Evolutionary conservation across 2,888 invertebrate genomes (phyloP), one percentile per base, ranked within the genome.

Genomic region (Meta bourneti): DNA sequence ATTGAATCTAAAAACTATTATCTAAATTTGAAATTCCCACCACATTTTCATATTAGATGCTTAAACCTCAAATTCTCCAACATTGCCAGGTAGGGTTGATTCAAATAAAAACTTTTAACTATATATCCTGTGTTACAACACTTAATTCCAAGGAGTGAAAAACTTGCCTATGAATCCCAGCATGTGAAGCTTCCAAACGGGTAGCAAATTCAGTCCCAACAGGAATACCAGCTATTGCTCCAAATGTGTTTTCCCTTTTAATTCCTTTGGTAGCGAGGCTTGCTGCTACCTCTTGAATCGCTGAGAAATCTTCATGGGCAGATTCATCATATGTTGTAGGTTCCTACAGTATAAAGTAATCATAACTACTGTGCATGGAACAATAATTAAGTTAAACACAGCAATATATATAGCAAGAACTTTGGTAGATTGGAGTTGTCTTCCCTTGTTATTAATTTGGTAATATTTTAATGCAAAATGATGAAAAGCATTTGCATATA

Each of bases 151-250:
- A 34, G 34, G 34, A 34, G 34, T 34, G 4, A 2, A 34, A 34
- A 34, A 34, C 48, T 52, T 78, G 78, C 89, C 89, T 89, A 70
- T 83, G 89, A 61, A 89, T 77, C 71, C 89, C 89, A 48, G 83
- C 89, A 54, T 72, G 83, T 20, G 83, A 89, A 9, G 89, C 89
- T 72, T 89, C 89, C 54, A 89, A 78, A 19, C 83, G 51, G 48
- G 71, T 54, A 7, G 8, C 16, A 83, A 84, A 89, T 61, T 51
- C 6, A 11, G 83, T 83, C 6, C 89, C 89, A 11, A 89, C 83
- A 49, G 89, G 20, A 48, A 83, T 52, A 19, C 49, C 84, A n/a
- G 51, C 69, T 48, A 89, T 75, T 0, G 89, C 81, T 54, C 89
- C 89, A 77, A 81, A 89, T 4, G 49, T 61, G 75, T 89, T 89